Evolutionary conservation across 1,140 invertebrate species (phyloP).

Genomic region (Gryon sp.): DNA sequence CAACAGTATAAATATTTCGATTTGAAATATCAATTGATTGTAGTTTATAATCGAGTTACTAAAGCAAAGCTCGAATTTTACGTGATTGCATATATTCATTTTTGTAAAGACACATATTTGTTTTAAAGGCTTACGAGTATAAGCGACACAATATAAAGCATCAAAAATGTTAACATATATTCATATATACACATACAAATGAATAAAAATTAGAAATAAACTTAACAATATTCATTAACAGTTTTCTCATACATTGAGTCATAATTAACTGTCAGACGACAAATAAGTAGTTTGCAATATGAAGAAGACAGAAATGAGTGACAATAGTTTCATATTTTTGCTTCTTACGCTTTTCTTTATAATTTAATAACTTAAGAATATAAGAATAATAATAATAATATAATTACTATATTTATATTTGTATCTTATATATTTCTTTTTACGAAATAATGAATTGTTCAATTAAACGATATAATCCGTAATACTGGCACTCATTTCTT

Average conservation of each 20-base stretch:
- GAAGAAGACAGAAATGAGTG: background rate
- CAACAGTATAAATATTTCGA: slow-evolving; percentile 12
- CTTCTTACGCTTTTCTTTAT: too few species aligned
- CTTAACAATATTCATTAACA: background rate
- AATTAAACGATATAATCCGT: too few species aligned
- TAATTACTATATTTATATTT: too few species aligned
- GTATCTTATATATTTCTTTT: too few species aligned
- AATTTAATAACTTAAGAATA: too few species aligned
- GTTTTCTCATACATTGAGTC: slow-evolving; percentile 2
- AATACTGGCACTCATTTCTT: background rate
- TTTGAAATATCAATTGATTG: slow-evolving; percentile 20
- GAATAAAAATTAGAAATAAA: background rate
- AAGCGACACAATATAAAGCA: background rate
- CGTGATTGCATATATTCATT: slow-evolving; percentile 11
- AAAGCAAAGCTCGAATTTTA: slow-evolving; percentile 1
- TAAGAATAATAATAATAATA: too few species aligned
- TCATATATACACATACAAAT: background rate
- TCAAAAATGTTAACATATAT: slow-evolving; percentile 6
- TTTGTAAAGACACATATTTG: slow-evolving; percentile 2
- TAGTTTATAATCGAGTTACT: background rate
- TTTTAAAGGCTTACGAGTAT: background rate
- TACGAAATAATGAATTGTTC: too few species aligned
- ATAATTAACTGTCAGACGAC: slow-evolving; percentile 1
- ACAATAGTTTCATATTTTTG: too few species aligned
- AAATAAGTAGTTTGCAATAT: slow-evolving; percentile 5